phyloP scores from a whole-genome alignment of 2,888 invertebrate species.

The Tricholauxania praeusta region DNA sequence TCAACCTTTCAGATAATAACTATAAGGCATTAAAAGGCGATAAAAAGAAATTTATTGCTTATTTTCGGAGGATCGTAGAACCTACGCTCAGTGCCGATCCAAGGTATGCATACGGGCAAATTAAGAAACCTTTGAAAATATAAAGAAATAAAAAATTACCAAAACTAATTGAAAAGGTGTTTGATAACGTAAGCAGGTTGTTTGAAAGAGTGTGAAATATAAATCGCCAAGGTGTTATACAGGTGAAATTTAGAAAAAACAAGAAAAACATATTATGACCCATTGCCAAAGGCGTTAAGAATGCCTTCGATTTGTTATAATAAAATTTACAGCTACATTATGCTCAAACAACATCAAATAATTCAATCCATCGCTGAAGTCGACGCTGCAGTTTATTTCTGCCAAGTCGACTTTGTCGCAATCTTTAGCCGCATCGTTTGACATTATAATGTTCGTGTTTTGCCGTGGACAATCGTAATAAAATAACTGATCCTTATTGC shows the following conservation, averaged over 20 bases:
- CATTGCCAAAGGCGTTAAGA: too few relatives aligned
- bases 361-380: too few relatives aligned
- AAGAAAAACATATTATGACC: too few relatives aligned
- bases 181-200: slow-evolving; percentile 7
- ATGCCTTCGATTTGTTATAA: too few relatives aligned
- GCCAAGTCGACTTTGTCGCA: background rate
- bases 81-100: background rate
- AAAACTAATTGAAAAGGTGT: slow-evolving; percentile 28
- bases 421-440: slow-evolving; percentile 57
- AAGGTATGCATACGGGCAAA: background rate
- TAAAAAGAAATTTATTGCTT: slow-evolving; percentile 34
- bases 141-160: background rate
- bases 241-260: background rate
- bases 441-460: slow-evolving; percentile 68
- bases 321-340: too few relatives aligned
- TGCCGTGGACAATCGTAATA: slow-evolving; percentile 68
- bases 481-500: slow-evolving; percentile 69
- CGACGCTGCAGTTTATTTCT: too few relatives aligned
- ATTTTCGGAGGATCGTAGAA: slow-evolving; percentile 13
- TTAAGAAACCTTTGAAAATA: background rate
- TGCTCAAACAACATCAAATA: too few relatives aligned
- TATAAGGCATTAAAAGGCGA: slow-evolving; percentile 20
- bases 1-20: slow-evolving; percentile 32
- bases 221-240: background rate
- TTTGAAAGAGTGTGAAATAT: background rate